These are phyloP conservation scores for Crotophaga sulcirostris DNA, from an alignment of 2,113 vertebrate species.

Conservation along the genomic window DNA sequence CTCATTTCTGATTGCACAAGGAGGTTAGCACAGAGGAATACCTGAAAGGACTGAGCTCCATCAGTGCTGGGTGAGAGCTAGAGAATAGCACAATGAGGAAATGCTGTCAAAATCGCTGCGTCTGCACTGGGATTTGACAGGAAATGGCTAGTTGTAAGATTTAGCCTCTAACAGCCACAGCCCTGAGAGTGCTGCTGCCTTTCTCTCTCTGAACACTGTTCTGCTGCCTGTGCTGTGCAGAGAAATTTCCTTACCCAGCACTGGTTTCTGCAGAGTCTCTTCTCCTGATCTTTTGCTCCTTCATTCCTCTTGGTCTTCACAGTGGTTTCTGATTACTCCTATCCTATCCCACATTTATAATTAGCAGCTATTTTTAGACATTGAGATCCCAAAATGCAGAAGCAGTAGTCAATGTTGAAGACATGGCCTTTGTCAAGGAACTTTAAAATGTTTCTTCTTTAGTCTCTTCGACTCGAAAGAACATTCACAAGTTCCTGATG, in stretches of 20 bases:
- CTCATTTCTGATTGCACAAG: conserved; percentile 59
- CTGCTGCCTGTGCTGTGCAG: not conserved
- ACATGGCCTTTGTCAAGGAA: not conserved
- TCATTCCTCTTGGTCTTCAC: not conserved
- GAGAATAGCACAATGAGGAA: conserved; percentile 3
- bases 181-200: not conserved
- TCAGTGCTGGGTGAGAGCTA: not conserved
- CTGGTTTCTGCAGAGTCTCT: not conserved
- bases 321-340: not conserved
- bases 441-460: conserved; percentile 55
- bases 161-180: not conserved
- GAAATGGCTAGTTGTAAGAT: not conserved
- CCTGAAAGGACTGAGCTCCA: conserved; percentile 15
- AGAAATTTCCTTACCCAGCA: not conserved
- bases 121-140: not conserved
- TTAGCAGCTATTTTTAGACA: conserved; percentile 45
- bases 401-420: not conserved
- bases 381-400: conserved; percentile 20
- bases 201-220: not conserved
- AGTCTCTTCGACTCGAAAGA: conserved; percentile 53
- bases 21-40: conserved; percentile 37
- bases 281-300: not conserved
- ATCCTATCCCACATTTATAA: not conserved
- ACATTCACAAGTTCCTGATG: conserved; percentile 48
- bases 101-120: not conserved